Base-by-base conservation (phyloP, 2,797 vertebrate species). In the Dicrostonyx torquatus region DNA sequence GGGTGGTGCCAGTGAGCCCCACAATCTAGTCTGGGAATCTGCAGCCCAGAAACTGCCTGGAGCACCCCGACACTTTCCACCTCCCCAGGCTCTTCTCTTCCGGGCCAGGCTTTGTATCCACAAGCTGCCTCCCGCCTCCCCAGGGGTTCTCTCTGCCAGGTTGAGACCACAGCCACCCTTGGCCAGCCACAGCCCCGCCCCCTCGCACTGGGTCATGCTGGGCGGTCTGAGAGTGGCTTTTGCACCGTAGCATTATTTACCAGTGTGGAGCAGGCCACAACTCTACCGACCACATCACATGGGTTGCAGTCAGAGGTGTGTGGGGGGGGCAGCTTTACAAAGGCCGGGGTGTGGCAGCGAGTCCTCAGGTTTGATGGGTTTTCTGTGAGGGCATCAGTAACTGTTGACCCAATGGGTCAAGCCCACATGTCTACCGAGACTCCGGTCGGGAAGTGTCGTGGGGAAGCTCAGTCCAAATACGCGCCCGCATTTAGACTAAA, bases 341-440 rank as follows among this genome's bases (percentile, higher is more conserved):
- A 95, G 94, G 50, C 78, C 64, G 93, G 94, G 95, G 95, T 93
- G 97, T 97, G 97, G 96, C 87, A 85, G 88, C 18, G 58, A 95
- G 94, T 68, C 94, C 78, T 96, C 78, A 37, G 92, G 91, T 76
- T 78, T 87, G 22, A 68, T 22, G 78, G 93, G 66, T 93, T 87
- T 94, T 91, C 76, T 48, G 84, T 90, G 80, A 45, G 79, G 72
- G 18, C 91, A 72, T 85, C 48, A 53, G 14, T 43, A 73, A 91
- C 78, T 66, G 76, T 24, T n/a, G 83, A 72, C 60, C 55, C 62
- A 40, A 24, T 75, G 31, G 60, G 70, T 95, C 89, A 84, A 88
- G 64, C 29, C 89, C 66, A 58, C 89, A 12, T 0, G 79, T 87
- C 83, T 20, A 53, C 53, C 34, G 60, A 79, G 79, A 64, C 48